Evolutionary conservation across 2,888 invertebrate species (phyloP), one percentile per base, ranked within the genome.

Genomic region (Neoaliturus tenellus): DNA sequence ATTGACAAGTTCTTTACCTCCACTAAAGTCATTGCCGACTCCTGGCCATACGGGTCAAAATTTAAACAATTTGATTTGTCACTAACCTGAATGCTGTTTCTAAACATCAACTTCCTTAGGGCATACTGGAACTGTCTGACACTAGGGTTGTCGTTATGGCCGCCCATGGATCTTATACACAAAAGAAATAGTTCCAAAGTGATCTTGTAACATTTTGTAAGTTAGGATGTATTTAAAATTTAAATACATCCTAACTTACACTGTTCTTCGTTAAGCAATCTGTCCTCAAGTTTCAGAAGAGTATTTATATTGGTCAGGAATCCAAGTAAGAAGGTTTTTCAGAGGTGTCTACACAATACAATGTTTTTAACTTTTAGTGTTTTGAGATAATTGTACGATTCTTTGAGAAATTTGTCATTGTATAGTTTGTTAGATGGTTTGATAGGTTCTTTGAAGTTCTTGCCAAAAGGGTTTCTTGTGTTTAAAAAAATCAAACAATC

Each of bases 331-430:
- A 58, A 58, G 58, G 58, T 58, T 58, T 28, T 58, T 58, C 20
- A 10, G 8, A 25, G 23, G 28, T 58, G 8, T 58, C 10, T 58
- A 20, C n/a, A 28, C 23, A 23, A 23, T 28, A 25, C 12, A 58
- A 58, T 58, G 23, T 58, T 28, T 28, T 4, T 14, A 28, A 58
- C 28, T 58, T 58, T 23, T 3, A 58, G 58, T 58, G 4, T 23
- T 58, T 58, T 58, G 5, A 58, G 44, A 44, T 44, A 44, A 44
- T 44, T 25, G 14, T 58, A 58, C 58, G 58, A 10, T 58, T 58
- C 58, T 58, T 58, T 58, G 25, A 58, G 58, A 23, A 58, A 58
- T 28, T 58, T 58, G 58, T 58, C 28, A 28, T 58, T 58, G 58
- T 58, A 14, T 58, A 10, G 2, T 44, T 44, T 44, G 44, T 44